Percentiles rank a stretch among this genome's conserved stretches.
phyloP scores from a whole-genome alignment of 2,888 invertebrate species.

The Stenchaetothrips biformis region DNA sequence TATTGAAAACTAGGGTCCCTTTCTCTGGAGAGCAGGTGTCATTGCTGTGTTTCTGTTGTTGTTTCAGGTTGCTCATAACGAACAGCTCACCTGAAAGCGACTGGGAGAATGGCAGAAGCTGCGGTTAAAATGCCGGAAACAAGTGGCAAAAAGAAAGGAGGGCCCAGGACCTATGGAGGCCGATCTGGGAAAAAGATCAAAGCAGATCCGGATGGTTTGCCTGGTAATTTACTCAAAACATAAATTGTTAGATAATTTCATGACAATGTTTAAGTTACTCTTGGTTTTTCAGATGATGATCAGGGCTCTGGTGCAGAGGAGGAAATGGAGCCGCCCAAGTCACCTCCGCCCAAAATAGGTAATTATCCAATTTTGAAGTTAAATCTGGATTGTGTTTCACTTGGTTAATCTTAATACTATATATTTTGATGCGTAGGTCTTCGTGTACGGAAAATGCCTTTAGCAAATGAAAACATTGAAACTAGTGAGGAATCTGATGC shows the following conservation, averaged over 20 bases:
- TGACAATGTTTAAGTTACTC: not conserved
- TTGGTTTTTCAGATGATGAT: not conserved
- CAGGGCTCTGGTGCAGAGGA: not conserved
- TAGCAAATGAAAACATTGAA: not conserved
- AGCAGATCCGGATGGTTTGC: not conserved
- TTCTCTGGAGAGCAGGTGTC: not conserved
- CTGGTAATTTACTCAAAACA: not conserved
- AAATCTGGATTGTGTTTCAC: not conserved
- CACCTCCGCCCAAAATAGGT: not conserved
- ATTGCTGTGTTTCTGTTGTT: not conserved
- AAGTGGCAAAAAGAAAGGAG: not conserved
- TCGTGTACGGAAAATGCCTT: not conserved
- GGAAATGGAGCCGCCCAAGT: not conserved
- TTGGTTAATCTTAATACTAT: not conserved
- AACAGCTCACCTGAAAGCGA: not conserved
- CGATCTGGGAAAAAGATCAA: conserved; percentile 5
- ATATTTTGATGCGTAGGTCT: not conserved
- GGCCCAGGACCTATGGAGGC: not conserved
- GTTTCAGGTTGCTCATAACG: too few species aligned
- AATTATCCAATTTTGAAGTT: not conserved
- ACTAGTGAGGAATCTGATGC: not conserved
- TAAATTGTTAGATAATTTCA: not conserved
- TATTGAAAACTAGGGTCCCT: not conserved
- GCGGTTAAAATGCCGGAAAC: not conserved
- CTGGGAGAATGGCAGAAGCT: too few species aligned